phyloP scores from a whole-genome alignment of 1,140 invertebrate genomes.

The Phocides pigmalion region DNA sequence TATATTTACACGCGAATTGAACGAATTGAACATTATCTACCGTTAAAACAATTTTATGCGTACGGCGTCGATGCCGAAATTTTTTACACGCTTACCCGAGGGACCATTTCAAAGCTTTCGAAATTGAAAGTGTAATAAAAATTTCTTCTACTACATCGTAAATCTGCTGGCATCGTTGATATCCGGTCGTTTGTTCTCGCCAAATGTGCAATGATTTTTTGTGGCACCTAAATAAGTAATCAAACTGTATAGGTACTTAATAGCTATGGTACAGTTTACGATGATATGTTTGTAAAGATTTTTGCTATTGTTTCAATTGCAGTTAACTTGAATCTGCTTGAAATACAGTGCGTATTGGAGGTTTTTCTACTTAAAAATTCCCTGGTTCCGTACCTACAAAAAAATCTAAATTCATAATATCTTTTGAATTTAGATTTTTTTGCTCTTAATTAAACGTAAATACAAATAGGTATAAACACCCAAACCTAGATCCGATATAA shows the following conservation, averaged over 20 bases:
- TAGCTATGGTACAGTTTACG: neutral
- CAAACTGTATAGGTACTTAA: neutral
- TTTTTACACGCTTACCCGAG: constrained; percentile 35
- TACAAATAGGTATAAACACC: no score
- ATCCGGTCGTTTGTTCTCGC: constrained; percentile 52
- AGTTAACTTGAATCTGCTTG: no score
- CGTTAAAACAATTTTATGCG: constrained; percentile 1
- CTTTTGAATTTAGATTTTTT: no score
- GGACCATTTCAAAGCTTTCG: constrained; percentile 45
- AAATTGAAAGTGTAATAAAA: constrained; percentile 70
- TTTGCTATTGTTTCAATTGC: no score
- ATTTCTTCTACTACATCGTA: constrained; percentile 58
- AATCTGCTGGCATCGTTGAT: constrained; percentile 57
- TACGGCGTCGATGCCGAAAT: constrained; percentile 18
- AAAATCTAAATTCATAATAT: no score
- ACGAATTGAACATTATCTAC: neutral
- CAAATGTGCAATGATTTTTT: constrained; percentile 32
- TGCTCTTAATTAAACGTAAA: no score
- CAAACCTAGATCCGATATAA: no score
- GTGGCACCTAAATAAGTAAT: constrained; percentile 8
- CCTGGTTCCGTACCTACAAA: no score
- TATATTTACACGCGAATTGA: neutral
- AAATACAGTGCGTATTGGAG: no score
- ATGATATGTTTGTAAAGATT: no score
- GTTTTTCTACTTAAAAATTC: no score